phyloP scores from a whole-genome alignment of 2,888 invertebrate genomes.

The Amphiduros pacificus region DNA sequence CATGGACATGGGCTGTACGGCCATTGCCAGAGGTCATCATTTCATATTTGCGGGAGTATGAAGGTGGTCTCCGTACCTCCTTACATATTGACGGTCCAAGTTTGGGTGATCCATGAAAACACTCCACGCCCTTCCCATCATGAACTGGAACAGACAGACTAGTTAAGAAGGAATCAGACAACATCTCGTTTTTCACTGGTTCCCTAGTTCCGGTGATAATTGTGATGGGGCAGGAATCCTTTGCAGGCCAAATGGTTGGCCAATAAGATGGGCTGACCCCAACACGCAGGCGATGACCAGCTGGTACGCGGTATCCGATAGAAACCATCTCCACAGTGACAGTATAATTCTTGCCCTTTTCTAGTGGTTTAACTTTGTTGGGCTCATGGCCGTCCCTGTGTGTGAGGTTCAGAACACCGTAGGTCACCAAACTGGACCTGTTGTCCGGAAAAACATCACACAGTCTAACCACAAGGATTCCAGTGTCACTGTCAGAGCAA shows the following conservation, averaged over 20 bases:
- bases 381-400: constrained; percentile 14
- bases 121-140: too few relatives aligned
- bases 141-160: too few relatives aligned
- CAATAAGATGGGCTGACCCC: constrained; percentile 6
- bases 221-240: not conserved
- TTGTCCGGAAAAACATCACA: constrained; percentile 17
- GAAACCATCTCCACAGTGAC: constrained; percentile 4
- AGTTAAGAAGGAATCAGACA: too few relatives aligned
- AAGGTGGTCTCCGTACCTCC: too few relatives aligned
- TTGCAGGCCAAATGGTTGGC: constrained; percentile 12
- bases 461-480: constrained; percentile 3
- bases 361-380: constrained; percentile 1
- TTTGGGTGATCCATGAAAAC: too few relatives aligned
- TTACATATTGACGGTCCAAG: too few relatives aligned
- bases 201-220: constrained; percentile 6
- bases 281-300: constrained; percentile 4
- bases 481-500: not conserved
- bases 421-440: constrained; percentile 12
- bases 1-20: too few relatives aligned
- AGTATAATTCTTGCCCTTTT: constrained; percentile 5
- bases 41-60: too few relatives aligned
- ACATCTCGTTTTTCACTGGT: too few relatives aligned
- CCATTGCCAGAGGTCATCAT: too few relatives aligned
- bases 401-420: constrained; percentile 15
- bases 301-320: constrained; percentile 1